These are phyloP conservation scores for Zaprionus kolodkinae DNA, from an alignment of 1,140 invertebrate genomes.

Conservation along the genomic window DNA sequence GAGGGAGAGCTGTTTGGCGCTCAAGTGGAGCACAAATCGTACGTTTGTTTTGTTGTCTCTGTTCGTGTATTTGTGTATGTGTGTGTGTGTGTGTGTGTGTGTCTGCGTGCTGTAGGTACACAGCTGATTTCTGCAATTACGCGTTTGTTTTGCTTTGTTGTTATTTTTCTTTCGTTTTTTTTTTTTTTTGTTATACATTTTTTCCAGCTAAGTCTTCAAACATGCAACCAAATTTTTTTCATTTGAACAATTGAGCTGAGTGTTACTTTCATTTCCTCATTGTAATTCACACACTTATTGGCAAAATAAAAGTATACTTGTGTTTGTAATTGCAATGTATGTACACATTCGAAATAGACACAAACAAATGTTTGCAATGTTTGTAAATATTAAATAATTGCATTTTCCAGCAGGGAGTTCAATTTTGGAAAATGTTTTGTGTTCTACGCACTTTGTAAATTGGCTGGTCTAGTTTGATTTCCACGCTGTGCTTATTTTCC, in stretches of 20 bases:
- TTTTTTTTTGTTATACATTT: slow-evolving; percentile 50
- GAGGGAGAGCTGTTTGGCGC: slow-evolving; percentile 37
- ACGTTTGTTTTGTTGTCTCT: slow-evolving; percentile 65
- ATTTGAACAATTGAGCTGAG: slow-evolving; percentile 20
- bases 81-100: slow-evolving; percentile 29
- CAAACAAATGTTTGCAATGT: slow-evolving; percentile 10
- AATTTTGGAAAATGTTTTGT: background rate
- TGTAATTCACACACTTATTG: slow-evolving; percentile 23
- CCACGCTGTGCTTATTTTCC: slow-evolving; percentile 35
- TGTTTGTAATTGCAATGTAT: slow-evolving; percentile 4
- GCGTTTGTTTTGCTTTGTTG: slow-evolving; percentile 78
- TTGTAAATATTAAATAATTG: slow-evolving; percentile 34
- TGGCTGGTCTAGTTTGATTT: slow-evolving; percentile 29
- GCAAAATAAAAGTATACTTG: slow-evolving; percentile 12
- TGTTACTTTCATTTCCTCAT: slow-evolving; percentile 73
- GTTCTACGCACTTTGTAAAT: slow-evolving; percentile 63
- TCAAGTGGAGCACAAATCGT: slow-evolving; percentile 56
- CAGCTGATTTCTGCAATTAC: slow-evolving; percentile 84
- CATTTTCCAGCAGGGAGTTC: background rate
- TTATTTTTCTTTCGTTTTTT: slow-evolving; percentile 55
- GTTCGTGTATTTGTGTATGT: slow-evolving; percentile 20
- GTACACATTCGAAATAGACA: slow-evolving; percentile 20
- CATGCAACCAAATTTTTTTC: slow-evolving; percentile 66
- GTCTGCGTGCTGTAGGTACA: slow-evolving; percentile 74
- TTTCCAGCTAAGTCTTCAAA: slow-evolving; percentile 65